Base-by-base conservation (phyloP, 2,888 invertebrate genomes). In the Sturmia bella region DNA sequence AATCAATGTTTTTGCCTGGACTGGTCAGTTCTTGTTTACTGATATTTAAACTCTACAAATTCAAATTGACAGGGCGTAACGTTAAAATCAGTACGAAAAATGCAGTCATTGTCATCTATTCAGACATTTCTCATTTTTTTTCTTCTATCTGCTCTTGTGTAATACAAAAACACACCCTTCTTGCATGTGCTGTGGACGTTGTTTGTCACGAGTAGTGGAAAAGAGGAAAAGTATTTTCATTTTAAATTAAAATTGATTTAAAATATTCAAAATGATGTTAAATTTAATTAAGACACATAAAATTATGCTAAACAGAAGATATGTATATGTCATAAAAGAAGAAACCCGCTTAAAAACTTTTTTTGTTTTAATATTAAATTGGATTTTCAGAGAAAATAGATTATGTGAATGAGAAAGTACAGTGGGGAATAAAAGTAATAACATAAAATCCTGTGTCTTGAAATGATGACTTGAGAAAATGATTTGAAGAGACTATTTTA, bases 21-120 rank as follows among this genome's bases (percentile, higher is more conserved):
- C 48, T 70, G 64, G 57, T 57, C 70, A 63, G 13, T 41, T 70
- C 41, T 73, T 73, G 50, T 52, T 24, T 32, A 9, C 27, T 24
- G 41, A 43, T 52, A 32, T 54, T 43, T 3, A 15, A 59, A 41
- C 17, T 52, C 21, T 3, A 50, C 27, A 39, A 57, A 64, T 78
- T 64, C 19, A 72, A 78, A 64, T 72, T 78, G 57, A 78, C 77
- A 78, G 24, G 70, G 54, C 77, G 77, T 77, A 77, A 77, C 70
- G 24, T 7, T 11, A 52, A 72, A 72, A 57, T 61, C 50, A 21
- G 5, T 13, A 0, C 6, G 13, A n/a, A 74, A 24, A n/a, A 3
- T 39, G 19, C 64, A 57, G 39, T 56, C 39, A 57, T 24, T 57
- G 13, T 57, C n/a, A n/a, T n/a, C 39, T 74, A 48, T 56, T 57